phyloP scores from a whole-genome alignment of 2,888 invertebrate species.

The Mactromeris polynyma region DNA sequence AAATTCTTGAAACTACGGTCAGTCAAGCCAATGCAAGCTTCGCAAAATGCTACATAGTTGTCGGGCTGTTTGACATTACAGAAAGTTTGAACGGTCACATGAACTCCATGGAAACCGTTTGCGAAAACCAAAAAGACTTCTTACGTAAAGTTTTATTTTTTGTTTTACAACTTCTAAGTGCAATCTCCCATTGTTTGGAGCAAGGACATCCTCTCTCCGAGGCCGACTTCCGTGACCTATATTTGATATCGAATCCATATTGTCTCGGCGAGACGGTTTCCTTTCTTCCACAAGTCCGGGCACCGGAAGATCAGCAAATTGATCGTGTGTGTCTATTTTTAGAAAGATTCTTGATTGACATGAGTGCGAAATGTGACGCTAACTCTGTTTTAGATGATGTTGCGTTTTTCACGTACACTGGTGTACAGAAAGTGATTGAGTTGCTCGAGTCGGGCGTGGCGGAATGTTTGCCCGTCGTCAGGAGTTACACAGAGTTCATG shows the following conservation, averaged over 20 bases:
- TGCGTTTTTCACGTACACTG: conserved; percentile 66
- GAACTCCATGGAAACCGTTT: conserved; percentile 71
- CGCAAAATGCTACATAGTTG: conserved; percentile 80
- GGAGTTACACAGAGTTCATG: conserved; percentile 81
- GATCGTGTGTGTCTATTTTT: conserved; percentile 80
- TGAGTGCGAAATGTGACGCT: conserved; percentile 68
- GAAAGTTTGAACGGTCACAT: conserved; percentile 79
- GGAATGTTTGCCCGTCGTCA: conserved; percentile 79
- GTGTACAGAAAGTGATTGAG: conserved; percentile 74
- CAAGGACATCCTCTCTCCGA: conserved; percentile 81
- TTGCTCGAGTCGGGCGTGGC: conserved; percentile 76
- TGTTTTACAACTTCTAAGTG: conserved; percentile 80
- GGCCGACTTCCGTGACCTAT: conserved; percentile 80
- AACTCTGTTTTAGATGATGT: conserved; percentile 65
- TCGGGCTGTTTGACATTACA: conserved; percentile 80
- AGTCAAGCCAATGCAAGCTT: conserved; percentile 76
- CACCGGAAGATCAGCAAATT: conserved; percentile 79
- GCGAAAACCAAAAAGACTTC: conserved; percentile 74
- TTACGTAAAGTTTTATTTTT: conserved; percentile 76
- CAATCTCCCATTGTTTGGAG: conserved; percentile 83
- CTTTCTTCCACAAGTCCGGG: conserved; percentile 81
- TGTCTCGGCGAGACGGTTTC: conserved; percentile 77
- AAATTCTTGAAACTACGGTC: conserved; percentile 79
- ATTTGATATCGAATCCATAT: conserved; percentile 76
- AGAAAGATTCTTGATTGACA: conserved; percentile 76